Base-by-base conservation (phyloP, 2,113 vertebrate genomes). In the Urocolius indicus region DNA sequence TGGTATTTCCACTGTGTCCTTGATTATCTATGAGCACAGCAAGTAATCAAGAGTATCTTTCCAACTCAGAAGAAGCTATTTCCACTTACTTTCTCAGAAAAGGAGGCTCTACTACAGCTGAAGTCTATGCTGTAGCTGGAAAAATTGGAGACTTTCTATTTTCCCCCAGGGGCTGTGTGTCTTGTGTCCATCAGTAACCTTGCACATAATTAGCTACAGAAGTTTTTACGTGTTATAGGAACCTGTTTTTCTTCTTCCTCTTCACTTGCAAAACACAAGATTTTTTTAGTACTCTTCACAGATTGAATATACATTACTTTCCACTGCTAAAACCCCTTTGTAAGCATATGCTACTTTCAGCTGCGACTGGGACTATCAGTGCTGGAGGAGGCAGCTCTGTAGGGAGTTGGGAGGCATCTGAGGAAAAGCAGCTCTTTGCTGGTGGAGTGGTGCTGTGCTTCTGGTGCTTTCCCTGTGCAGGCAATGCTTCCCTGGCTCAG, bases 21-120 rank as follows among this genome's bases (percentile, higher is more conserved):
- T 96, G 90, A 95, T 94, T 95, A 96, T 93, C 94, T 90, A 87
- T 90, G 71, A 85, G 91, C 95, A 95, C 94, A 95, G 90, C 91
- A 96, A 97, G 93, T 90, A 93, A 97, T 95, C 93, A 80, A 83
- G 90, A 93, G 59, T 93, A 91, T 95, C 87, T 83, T 93, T 94
- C 90, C 78, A 88, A 91, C 87, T 93, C 93, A 90, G 91, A 67
- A 95, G 75, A 95, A 93, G 75, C 72, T 94, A 93, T 95, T 95
- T 95, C 82, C 78, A 90, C 71, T 77, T 73, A 79, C 63, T 88
- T 93, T 80, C 72, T 71, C 75, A 63, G 82, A 83, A 86, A 96
- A 91, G 72, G 71, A 88, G 67, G 43, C 34, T 93, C 68, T 51
- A 90, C 93, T 90, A 95, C 78, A 91, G 54, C 63, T 87, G 71